Evolutionary conservation across 2,797 vertebrate genomes (phyloP).

Genomic region (Acrocephalus scirpaceus): DNA sequence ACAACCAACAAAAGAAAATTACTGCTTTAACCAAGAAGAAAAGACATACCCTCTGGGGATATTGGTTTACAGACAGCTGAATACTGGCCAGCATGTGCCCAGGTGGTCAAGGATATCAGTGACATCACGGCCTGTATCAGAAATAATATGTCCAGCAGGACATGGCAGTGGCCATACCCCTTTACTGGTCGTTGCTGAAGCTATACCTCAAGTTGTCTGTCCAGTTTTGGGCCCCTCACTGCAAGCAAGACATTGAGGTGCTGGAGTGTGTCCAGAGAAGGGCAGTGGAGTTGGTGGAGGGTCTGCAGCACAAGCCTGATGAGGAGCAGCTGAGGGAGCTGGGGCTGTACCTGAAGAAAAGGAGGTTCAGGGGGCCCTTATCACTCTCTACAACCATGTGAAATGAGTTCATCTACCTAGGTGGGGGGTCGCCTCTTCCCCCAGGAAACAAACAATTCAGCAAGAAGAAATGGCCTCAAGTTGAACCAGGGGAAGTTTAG

Average conservation of each 20-base stretch:
- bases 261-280: not conserved
- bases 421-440: not conserved
- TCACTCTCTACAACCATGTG: not conserved
- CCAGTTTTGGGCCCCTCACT: not conserved
- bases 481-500: not conserved
- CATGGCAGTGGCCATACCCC: too few species aligned
- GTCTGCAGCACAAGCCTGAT: not conserved
- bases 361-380: not conserved
- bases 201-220: not conserved
- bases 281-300: fast-evolving
- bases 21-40: not conserved
- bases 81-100: not conserved
- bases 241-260: not conserved
- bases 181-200: not conserved
- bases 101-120: not conserved
- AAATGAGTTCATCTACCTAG: not conserved
- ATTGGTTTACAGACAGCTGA: not conserved
- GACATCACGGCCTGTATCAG: not conserved
- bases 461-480: not conserved
- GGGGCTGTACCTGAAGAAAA: not conserved
- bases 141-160: not conserved
- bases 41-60: not conserved
- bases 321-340: not conserved
- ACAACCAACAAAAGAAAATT: not conserved
- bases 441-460: not conserved